Evolutionary conservation across 2,797 vertebrate species (phyloP).

Genomic region (Platalea minor): DNA sequence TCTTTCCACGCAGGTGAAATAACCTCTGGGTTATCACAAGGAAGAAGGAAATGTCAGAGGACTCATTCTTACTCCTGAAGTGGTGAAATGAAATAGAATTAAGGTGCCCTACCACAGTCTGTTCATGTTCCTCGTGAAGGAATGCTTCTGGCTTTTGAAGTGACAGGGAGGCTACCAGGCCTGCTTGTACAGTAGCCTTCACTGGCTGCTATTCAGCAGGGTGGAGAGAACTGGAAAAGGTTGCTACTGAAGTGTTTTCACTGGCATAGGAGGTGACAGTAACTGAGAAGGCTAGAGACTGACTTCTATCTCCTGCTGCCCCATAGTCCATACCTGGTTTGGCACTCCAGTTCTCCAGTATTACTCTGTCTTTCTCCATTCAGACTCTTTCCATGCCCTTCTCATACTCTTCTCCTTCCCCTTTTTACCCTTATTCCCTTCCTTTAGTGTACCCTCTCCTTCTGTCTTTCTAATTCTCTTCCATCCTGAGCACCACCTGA

Average conservation of each 20-base stretch:
- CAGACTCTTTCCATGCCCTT: not conserved
- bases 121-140: not conserved
- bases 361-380: not conserved
- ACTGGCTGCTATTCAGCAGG: not conserved
- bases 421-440: not conserved
- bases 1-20: not conserved
- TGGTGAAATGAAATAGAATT: not conserved
- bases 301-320: not conserved
- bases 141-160: not conserved
- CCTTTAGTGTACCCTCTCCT: not conserved
- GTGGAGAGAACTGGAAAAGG: not conserved
- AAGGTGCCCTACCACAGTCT: not conserved
- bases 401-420: not conserved
- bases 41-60: not conserved
- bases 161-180: not conserved
- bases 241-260: not conserved
- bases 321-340: not conserved
- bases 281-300: not conserved
- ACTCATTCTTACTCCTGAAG: not conserved
- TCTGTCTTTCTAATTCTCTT: not conserved
- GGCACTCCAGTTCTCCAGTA: not conserved
- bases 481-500: not conserved
- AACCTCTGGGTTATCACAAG: not conserved
- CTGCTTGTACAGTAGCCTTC: not conserved
- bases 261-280: accelerated